phyloP scores from a whole-genome alignment of 2,888 invertebrate species.

The Acleris laterana region DNA sequence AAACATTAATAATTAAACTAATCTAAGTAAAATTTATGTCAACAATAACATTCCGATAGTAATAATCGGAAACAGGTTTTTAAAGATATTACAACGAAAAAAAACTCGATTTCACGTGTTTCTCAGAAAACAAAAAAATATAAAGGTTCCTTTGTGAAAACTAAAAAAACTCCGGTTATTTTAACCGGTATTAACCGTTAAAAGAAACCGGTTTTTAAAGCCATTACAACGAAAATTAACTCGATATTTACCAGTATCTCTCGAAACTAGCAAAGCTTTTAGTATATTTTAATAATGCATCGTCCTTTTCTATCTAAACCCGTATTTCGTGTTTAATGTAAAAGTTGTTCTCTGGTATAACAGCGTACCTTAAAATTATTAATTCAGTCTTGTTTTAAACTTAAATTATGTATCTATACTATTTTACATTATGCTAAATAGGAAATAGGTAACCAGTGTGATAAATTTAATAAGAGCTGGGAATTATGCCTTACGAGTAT shows the following conservation, averaged over 20 bases:
- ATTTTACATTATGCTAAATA: too few relatives aligned
- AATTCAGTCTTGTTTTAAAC: constrained; percentile 13
- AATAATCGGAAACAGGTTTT: neutral
- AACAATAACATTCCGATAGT: too few relatives aligned
- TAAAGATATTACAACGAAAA: neutral
- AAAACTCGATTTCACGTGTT: neutral
- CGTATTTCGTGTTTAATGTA: constrained; percentile 9
- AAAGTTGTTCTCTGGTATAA: constrained; percentile 8
- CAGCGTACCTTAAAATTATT: constrained; percentile 7
- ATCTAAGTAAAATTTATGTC: too few relatives aligned
- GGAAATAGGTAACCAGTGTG: too few relatives aligned
- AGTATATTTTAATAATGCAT: constrained; percentile 12
- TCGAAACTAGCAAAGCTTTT: constrained; percentile 12
- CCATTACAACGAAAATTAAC: neutral
- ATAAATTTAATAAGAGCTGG: too few relatives aligned
- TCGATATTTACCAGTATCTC: neutral
- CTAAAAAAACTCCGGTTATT: neutral
- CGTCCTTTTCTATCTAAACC: constrained; percentile 4
- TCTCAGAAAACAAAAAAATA: too few relatives aligned
- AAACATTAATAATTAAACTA: too few relatives aligned
- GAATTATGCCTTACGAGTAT: too few relatives aligned
- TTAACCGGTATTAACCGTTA: too few relatives aligned
- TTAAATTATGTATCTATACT: neutral
- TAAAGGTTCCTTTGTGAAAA: too few relatives aligned
- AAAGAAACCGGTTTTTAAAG: neutral